A percentile compares a stretch with the other conserved stretches of the same genome.
Conservation (phyloP, 2,113 vertebrate species). For the Aegypius monachus region DNA sequence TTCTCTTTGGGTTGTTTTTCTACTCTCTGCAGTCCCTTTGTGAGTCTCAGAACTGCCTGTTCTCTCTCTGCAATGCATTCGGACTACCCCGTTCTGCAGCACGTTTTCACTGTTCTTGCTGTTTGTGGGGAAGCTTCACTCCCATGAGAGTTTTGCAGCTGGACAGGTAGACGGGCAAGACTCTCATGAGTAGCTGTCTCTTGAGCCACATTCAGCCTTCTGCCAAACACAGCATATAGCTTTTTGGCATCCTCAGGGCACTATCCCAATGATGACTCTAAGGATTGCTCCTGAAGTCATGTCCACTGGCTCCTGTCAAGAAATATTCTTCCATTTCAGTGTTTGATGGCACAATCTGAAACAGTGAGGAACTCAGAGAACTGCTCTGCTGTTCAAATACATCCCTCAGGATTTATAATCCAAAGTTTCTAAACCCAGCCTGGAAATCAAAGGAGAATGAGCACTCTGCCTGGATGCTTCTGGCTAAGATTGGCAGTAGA, state of each 20-base stretch:
- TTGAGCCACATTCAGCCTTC: background rate
- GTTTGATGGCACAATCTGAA: background rate
- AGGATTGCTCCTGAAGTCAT: background rate
- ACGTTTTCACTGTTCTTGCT: background rate
- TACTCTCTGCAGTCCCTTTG: background rate
- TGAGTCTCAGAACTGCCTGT: background rate
- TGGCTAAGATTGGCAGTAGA: background rate
- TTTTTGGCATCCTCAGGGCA: background rate
- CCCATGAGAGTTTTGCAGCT: background rate
- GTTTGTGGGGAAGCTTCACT: background rate
- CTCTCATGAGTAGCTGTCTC: background rate
- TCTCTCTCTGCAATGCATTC: background rate
- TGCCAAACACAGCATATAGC: background rate
- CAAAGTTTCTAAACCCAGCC: background rate
- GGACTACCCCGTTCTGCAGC: background rate
- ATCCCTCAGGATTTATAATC: conserved; percentile 4
- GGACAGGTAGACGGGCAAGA: background rate
- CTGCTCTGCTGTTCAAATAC: background rate
- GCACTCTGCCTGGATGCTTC: background rate
- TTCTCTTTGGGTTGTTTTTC: background rate
- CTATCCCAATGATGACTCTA: background rate
- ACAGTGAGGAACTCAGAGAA: background rate
- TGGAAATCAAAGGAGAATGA: background rate
- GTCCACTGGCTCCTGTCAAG: background rate
- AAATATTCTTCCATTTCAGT: background rate